phyloP scores from a whole-genome alignment of 1,140 invertebrate genomes.

The Apolygus lucorum region DNA sequence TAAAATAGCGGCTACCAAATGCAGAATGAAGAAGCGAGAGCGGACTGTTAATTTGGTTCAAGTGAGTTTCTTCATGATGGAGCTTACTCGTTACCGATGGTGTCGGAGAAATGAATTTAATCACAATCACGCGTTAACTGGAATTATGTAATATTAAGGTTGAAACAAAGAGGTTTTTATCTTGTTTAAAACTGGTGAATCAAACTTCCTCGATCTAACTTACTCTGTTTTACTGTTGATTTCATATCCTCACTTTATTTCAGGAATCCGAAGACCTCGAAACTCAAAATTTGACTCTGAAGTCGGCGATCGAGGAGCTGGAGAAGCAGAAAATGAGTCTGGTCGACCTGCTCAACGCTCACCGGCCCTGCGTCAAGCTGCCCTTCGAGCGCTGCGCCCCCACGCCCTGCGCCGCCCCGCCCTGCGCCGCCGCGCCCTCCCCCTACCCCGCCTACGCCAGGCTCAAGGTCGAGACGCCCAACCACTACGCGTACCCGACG shows the following conservation, averaged over 20 bases:
- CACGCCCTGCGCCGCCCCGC: background rate
- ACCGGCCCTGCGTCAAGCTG: slow-evolving; percentile 54
- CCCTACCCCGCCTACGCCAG: background rate
- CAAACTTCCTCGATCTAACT: no score
- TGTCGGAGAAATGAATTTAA: no score
- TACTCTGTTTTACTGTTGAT: no score
- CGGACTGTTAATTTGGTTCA: slow-evolving; percentile 71
- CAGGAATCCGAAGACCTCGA: slow-evolving; percentile 78
- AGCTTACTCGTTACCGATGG: no score
- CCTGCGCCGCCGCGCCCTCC: background rate
- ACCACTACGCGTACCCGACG: slow-evolving; percentile 28
- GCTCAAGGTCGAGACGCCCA: background rate
- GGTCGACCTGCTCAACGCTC: slow-evolving; percentile 62
- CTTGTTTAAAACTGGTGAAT: slow-evolving; percentile 5
- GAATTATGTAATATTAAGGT: no score
- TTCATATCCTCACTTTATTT: no score
- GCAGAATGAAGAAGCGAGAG: slow-evolving; percentile 86
- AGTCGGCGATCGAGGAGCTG: slow-evolving; percentile 67
- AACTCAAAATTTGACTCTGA: slow-evolving; percentile 76
- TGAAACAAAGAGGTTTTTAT: background rate
- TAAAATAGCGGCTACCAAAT: slow-evolving; percentile 92
- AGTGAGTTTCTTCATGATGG: no score
- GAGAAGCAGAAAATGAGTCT: slow-evolving; percentile 61
- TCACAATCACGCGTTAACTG: no score
- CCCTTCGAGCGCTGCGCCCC: background rate